phyloP scores from a whole-genome alignment of 2,797 vertebrate species.

The Spea hammondii region DNA sequence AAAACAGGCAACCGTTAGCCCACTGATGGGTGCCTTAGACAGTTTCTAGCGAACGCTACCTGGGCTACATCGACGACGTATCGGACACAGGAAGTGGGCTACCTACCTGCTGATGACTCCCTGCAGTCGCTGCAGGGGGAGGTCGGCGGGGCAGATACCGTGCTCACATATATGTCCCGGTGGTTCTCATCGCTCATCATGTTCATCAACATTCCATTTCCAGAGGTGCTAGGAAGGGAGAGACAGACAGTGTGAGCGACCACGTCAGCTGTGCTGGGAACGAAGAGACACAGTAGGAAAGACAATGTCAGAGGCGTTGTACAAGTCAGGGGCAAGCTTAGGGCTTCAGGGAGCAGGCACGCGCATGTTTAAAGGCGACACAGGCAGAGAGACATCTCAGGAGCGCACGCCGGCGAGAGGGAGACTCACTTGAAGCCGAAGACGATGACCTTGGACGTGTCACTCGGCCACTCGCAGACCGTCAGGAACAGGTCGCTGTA shows the following conservation, averaged over 20 bases:
- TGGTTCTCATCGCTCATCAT: conserved; percentile 96
- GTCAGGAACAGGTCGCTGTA: conserved; percentile 92
- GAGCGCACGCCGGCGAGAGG: background rate
- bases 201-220: conserved; percentile 87
- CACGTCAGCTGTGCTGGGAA: background rate
- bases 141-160: conserved; percentile 79
- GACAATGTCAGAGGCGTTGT: background rate
- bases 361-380: too few species aligned
- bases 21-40: too few species aligned
- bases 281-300: background rate
- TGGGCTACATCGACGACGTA: too few species aligned
- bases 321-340: background rate
- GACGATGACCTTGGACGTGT: conserved; percentile 89
- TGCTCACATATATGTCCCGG: conserved; percentile 89
- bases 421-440: conserved; percentile 90
- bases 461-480: conserved; percentile 93
- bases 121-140: conserved; percentile 77
- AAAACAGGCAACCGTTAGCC: too few species aligned
- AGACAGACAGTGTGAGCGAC: background rate
- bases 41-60: too few species aligned
- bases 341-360: too few species aligned
- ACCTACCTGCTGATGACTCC: conserved; percentile 74
- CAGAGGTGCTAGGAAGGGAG: conserved; percentile 73
- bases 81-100: background rate
- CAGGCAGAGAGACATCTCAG: background rate